Base-by-base conservation (phyloP, 35 echinoderm and acorn worm species). In the Hemicentrotus pulcherrimus region DNA sequence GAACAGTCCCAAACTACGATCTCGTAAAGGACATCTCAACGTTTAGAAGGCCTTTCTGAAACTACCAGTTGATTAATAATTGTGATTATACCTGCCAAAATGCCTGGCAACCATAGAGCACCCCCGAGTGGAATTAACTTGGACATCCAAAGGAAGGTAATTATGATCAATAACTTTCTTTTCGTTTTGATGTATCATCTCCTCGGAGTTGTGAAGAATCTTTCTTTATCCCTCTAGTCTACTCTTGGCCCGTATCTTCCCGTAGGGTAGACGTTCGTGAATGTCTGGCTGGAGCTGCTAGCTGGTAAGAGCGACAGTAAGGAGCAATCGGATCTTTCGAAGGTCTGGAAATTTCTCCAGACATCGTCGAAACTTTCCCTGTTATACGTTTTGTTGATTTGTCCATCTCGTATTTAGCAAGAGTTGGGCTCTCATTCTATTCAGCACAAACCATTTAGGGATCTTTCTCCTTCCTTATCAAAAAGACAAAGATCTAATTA, bases 71-170 rank as follows among this genome's bases (percentile, higher is more conserved):
- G 24, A 70, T 70, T 70, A 70, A 50, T 50, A 55, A 78, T 22
- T 78, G 65, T n/a, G 65, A 78, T 28, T 78, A 78, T 28, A 78
- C 19, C 24, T 78, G 19, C 19, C 65, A 78, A 78, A n/a, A 78
- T 78, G 65, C 65, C 65, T n/a, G 65, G 18, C 19, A 78, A 78
- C 65, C 4, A 78, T 28, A 78, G 65, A 78, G 65, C 65, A 78
- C 65, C 65, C n/a, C 65, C 65, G 7, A 78, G 65, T 78, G 65
- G 65, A 78, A 78, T 78, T 28, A 78, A 78, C 24, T 28, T 28
- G 65, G 65, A 78, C 24, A 78, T 78, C 22, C 65, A 78, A 78
- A 78, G 65, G 65, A 78, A 78, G 65, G 65, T 78, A 78, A 78
- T 28, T 78, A n/a, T 28, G 19, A 78, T 78, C 3, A 28, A 78